Evolutionary conservation across 1,140 invertebrate genomes (phyloP), one percentile per base, ranked within the genome.

Genomic region (Drosophila murphyi): DNA sequence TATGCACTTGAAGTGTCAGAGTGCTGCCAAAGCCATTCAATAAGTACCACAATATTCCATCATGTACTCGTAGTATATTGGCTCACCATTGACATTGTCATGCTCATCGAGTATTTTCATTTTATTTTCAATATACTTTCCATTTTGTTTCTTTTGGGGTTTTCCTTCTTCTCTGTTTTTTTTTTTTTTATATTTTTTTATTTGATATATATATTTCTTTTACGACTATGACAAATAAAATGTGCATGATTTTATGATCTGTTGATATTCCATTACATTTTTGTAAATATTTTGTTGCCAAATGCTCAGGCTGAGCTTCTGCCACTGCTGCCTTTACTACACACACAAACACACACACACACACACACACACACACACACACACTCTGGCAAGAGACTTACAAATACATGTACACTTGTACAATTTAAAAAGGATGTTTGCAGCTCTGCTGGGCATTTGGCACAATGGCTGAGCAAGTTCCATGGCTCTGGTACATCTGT

Each of bases 231-330:
- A 89, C 85, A 89, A 89, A 89, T 89, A 89, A 89, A 89, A 89
- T 89, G 85, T 89, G 85, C 85, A 89, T 89, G 85, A 89, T 89
- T 89, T 89, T 89, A 89, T 89, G 85, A 89, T 89, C 85, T 89
- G 85, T 89, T 89, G 85, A 89, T 89, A 89, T 89, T 89, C 85
- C 85, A 89, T 89, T 89, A 89, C 80, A 89, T 89, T 89, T 89
- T 89, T 89, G 85, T 89, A 89, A 89, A 89, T 89, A 89, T 89
- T 89, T 89, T 89, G 85, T 83, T 88, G 83, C 80, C 64, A 41
- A 43, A 63, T 61, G 35, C 45, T 76, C 6, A 43, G 39, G 10
- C 60, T 48, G 52, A 45, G 63, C 50, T 61, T 74, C 72, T 78
- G 62, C 78, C 77, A 59, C 72, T 81, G 72, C 61, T 82, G 47